These are phyloP conservation scores for Caenorhabditis sp. DNA, from an alignment of 2,888 invertebrate genomes.

Conservation along the genomic window DNA sequence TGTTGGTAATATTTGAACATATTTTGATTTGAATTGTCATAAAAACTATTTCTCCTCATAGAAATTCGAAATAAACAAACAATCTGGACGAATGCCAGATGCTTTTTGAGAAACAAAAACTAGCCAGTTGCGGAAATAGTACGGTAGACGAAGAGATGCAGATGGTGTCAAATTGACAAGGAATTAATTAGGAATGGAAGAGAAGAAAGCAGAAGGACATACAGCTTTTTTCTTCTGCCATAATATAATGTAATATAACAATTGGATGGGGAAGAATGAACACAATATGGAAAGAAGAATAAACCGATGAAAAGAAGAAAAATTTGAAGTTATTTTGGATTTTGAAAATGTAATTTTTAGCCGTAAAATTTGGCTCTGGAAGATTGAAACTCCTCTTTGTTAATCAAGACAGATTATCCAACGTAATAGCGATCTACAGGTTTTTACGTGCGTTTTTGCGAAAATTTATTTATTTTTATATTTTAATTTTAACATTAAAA, in stretches of 20 bases:
- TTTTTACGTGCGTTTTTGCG: too few relatives aligned
- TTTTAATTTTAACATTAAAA: neutral
- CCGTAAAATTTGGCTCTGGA: too few relatives aligned
- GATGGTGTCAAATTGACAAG: neutral
- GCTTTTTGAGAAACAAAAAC: neutral
- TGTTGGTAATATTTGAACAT: neutral
- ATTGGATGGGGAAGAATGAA: neutral
- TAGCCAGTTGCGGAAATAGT: neutral
- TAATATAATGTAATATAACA: neutral
- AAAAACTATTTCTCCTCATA: too few relatives aligned
- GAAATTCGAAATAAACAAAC: neutral
- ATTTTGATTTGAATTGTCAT: neutral
- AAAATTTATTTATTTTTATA: too few relatives aligned
- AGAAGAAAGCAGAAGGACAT: constrained; percentile 6
- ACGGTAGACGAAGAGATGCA: neutral
- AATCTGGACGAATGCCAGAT: neutral
- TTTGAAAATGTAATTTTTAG: too few relatives aligned
- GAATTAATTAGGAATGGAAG: constrained; percentile 7
- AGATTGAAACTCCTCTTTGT: too few relatives aligned
- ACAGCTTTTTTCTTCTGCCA: neutral
- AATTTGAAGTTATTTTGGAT: too few relatives aligned
- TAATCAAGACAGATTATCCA: too few relatives aligned
- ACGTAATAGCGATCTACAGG: too few relatives aligned
- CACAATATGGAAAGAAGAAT: neutral
- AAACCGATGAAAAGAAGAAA: too few relatives aligned